A percentile compares a stretch with the other conserved stretches of the same genome.
phyloP scores from a whole-genome alignment of 2,888 invertebrate genomes.

The Drosophila stalkeri region DNA sequence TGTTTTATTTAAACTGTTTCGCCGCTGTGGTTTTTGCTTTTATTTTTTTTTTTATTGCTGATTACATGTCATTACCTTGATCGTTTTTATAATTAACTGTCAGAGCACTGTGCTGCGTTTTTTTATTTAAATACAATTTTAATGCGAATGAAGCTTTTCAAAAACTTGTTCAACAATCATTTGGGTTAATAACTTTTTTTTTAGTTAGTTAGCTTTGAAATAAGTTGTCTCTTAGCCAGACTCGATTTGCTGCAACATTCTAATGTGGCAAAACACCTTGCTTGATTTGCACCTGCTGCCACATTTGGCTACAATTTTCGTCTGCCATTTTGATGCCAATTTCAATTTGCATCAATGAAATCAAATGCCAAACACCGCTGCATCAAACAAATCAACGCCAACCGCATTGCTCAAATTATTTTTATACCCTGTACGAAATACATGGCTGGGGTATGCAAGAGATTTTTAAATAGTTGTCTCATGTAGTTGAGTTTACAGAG shows the following conservation, averaged over 20 bases:
- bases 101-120: constrained; percentile 39
- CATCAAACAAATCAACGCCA: constrained; percentile 38
- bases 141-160: constrained; percentile 21
- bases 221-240: neutral
- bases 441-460: neutral
- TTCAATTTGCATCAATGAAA: constrained; percentile 64
- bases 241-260: constrained; percentile 31
- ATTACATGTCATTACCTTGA: constrained; percentile 71
- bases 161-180: constrained; percentile 26
- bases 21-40: constrained; percentile 11
- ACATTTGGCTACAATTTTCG: constrained; percentile 20
- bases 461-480: neutral
- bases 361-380: constrained; percentile 47
- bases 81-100: constrained; percentile 70
- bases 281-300: constrained; percentile 37
- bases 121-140: constrained; percentile 27
- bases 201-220: neutral
- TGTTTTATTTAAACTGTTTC: constrained; percentile 48
- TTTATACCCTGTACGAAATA: neutral
- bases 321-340: constrained; percentile 54
- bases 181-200: constrained; percentile 8
- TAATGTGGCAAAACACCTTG: constrained; percentile 16
- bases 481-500: no score
- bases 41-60: constrained; percentile 24
- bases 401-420: constrained; percentile 29